Conservation (phyloP, 2,888 invertebrate species). For the Shargacucullia verbasci region DNA sequence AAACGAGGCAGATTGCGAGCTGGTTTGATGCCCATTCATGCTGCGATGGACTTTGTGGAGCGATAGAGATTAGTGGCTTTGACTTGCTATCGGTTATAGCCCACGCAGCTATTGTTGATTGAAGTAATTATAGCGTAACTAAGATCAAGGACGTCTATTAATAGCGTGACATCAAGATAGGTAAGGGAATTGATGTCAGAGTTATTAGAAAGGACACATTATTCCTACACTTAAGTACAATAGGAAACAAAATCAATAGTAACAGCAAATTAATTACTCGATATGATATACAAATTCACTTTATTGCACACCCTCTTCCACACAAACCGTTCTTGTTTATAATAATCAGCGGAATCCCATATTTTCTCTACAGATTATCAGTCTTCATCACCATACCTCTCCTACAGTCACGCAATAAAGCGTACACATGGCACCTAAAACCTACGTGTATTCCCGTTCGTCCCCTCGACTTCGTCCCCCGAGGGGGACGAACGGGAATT, state of each 20-base stretch:
- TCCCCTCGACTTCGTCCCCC: too few species aligned
- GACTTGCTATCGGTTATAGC: conserved; percentile 14
- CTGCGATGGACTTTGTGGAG: conserved; percentile 2
- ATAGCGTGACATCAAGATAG: neutral
- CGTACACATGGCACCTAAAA: conserved; percentile 1
- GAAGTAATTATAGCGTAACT: conserved; percentile 9
- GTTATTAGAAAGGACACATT: neutral
- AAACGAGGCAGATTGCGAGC: conserved; percentile 70
- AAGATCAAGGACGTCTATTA: conserved; percentile 6
- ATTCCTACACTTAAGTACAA: too few species aligned
- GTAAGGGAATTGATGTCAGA: conserved; percentile 9
- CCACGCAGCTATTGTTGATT: neutral
- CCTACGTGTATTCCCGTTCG: too few species aligned
- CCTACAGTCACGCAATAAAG: neutral
- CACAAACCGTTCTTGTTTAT: too few species aligned
- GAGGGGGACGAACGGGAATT: too few species aligned
- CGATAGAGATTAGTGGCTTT: conserved; percentile 22
- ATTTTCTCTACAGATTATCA: too few species aligned
- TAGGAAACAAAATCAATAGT: too few species aligned
- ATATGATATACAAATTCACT: too few species aligned
- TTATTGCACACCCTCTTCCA: too few species aligned
- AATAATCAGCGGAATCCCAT: too few species aligned
- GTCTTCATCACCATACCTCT: neutral
- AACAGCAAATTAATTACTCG: too few species aligned
- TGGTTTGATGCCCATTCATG: conserved; percentile 74